phyloP scores from a whole-genome alignment of 2,113 vertebrate genomes.

The Electrona antarctica region DNA sequence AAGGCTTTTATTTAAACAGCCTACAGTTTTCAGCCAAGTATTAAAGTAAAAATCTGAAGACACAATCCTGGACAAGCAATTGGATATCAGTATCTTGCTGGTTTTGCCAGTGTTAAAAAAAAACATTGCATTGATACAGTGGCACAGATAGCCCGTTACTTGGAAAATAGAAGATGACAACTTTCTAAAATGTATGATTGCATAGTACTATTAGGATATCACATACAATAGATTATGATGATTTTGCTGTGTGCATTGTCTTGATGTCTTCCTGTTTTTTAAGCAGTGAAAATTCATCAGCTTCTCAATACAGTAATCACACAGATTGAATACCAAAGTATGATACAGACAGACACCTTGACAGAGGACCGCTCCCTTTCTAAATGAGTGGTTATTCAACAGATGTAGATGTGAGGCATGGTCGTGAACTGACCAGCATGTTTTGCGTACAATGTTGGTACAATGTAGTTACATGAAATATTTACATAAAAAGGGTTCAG shows the following conservation, averaged over 20 bases:
- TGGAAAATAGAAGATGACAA: constrained; percentile 25
- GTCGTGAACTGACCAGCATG: constrained; percentile 9
- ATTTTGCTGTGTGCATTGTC: constrained; percentile 17
- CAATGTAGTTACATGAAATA: constrained; percentile 47
- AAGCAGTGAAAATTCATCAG: constrained; percentile 51
- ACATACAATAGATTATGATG: constrained; percentile 21
- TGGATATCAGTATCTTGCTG: constrained; percentile 44
- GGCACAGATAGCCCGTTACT: constrained; percentile 31
- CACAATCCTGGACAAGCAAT: constrained; percentile 37
- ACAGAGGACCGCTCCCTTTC: constrained; percentile 24
- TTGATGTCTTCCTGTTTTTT: constrained; percentile 9
- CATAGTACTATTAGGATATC: constrained; percentile 47
- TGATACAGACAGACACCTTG: constrained; percentile 27
- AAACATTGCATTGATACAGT: constrained; percentile 56
- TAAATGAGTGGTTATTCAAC: constrained; percentile 67
- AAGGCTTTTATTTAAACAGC: constrained; percentile 32
- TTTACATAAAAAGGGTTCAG: constrained; percentile 43
- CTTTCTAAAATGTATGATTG: constrained; percentile 47
- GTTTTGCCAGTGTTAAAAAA: constrained; percentile 61
- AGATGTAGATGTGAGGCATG: constrained; percentile 23
- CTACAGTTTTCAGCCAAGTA: constrained; percentile 50
- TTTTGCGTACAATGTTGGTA: constrained; percentile 30
- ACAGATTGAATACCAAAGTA: constrained; percentile 38
- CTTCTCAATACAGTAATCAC: constrained; percentile 62
- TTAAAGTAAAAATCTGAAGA: constrained; percentile 50